Evolutionary conservation across 2,113 vertebrate genomes (phyloP).

Genomic region (Arizona elegans): DNA sequence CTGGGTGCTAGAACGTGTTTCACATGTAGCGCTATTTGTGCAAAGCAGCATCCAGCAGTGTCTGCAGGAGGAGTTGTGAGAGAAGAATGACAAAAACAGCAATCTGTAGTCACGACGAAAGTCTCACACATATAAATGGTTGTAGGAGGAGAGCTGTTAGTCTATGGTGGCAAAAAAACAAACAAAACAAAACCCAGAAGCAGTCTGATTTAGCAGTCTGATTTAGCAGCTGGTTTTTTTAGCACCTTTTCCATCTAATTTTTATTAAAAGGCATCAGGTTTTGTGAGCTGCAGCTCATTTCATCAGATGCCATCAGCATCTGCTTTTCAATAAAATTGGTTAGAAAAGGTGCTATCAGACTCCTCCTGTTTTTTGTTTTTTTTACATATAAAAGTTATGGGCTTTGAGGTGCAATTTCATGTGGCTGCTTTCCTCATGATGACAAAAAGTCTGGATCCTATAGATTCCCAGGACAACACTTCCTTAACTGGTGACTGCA

Average conservation of each 20-base stretch:
- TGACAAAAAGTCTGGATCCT: neutral
- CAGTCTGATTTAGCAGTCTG: neutral
- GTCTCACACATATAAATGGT: neutral
- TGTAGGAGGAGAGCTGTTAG: neutral
- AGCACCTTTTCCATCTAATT: neutral
- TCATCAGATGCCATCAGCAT: neutral
- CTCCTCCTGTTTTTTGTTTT: neutral
- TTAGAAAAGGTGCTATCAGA: neutral
- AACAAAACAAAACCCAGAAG: neutral
- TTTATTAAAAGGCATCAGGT: neutral
- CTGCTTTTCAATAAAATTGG: neutral
- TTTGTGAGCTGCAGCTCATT: neutral
- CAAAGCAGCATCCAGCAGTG: neutral
- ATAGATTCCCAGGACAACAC: neutral
- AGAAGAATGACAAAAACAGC: neutral
- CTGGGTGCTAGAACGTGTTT: neutral
- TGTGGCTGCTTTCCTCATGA: neutral
- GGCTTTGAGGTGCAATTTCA: neutral
- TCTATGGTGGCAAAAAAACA: neutral
- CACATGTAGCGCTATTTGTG: neutral
- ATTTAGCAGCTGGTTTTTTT: neutral
- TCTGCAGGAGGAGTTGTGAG: neutral
- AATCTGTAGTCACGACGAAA: neutral
- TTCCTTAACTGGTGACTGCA: neutral
- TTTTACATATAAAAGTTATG: neutral